phyloP scores from a whole-genome alignment of 2,888 invertebrate genomes.

The Andrena fulva region DNA sequence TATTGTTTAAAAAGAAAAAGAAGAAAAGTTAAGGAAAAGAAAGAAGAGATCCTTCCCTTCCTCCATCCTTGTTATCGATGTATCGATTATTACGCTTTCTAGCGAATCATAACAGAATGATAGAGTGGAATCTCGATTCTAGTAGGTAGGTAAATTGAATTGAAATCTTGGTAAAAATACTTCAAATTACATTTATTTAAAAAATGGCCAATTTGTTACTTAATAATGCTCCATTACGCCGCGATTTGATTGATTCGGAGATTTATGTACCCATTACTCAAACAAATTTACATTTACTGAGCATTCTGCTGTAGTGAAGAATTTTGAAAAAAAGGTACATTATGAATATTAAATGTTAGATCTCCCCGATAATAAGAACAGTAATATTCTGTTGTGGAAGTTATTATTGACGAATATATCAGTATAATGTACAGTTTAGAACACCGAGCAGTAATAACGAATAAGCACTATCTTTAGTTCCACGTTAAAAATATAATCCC shows the following conservation, averaged over 20 bases:
- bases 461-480: not conserved
- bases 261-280: no score
- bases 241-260: no score
- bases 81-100: conserved; percentile 9
- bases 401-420: not conserved
- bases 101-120: conserved; percentile 3
- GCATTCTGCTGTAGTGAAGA: no score
- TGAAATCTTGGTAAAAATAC: conserved; percentile 7
- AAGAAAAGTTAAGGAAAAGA: not conserved
- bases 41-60: conserved; percentile 28
- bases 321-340: no score
- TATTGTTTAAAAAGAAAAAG: conserved; percentile 33
- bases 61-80: conserved; percentile 7
- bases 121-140: conserved; percentile 25
- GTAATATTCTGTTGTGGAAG: not conserved
- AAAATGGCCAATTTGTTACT: not conserved
- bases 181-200: conserved; percentile 4
- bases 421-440: not conserved
- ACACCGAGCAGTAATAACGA: not conserved
- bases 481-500: not conserved
- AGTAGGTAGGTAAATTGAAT: conserved; percentile 19
- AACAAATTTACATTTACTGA: no score
- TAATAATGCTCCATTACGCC: not conserved
- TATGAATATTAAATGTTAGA: no score
- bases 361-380: not conserved